Percentiles rank a stretch among this genome's conserved stretches.
Conservation (phyloP, 2,797 vertebrate genomes). For the Microctenopoma stevenorrisi region DNA sequence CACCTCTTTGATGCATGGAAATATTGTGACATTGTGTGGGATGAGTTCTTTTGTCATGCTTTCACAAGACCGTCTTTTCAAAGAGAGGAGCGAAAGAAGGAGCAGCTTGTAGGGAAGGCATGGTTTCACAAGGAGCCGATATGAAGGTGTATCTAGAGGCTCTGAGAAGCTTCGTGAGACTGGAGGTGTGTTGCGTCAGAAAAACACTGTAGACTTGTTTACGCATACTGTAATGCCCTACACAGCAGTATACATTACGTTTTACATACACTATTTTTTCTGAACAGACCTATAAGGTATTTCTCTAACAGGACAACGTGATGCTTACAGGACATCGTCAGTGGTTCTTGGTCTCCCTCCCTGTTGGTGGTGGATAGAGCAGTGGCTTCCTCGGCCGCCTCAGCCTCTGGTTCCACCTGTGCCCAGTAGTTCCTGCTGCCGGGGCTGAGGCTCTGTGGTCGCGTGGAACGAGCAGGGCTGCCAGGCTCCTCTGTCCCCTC, state of each 20-base stretch:
- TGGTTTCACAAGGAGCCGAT: slow-evolving; percentile 74
- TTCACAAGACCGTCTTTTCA: slow-evolving; percentile 76
- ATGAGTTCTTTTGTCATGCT: slow-evolving; percentile 83
- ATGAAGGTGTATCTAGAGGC: slow-evolving; percentile 70
- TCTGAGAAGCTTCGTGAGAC: slow-evolving; percentile 41
- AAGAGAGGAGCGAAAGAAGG: slow-evolving; percentile 68
- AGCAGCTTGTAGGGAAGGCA: slow-evolving; percentile 71
- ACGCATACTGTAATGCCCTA: slow-evolving; percentile 38
- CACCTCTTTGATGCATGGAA: slow-evolving; percentile 82
- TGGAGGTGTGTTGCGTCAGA: slow-evolving; percentile 69
- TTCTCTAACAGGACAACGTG: background rate
- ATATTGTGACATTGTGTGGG: slow-evolving; percentile 81
- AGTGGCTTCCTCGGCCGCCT: slow-evolving; percentile 56
- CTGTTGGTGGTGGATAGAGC: slow-evolving; percentile 34
- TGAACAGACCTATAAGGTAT: background rate
- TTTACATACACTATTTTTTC: slow-evolving; percentile 7
- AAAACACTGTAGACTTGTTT: slow-evolving; percentile 67
- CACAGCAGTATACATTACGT: slow-evolving; percentile 22
- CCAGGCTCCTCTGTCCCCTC: slow-evolving; percentile 79
- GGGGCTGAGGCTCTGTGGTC: slow-evolving; percentile 74
- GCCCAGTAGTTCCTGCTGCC: slow-evolving; percentile 71
- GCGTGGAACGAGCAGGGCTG: slow-evolving; percentile 71
- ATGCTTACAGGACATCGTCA: slow-evolving; percentile 77
- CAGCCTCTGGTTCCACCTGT: slow-evolving; percentile 67
- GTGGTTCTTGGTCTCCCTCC: slow-evolving; percentile 59